Base-by-base conservation (phyloP, 2,797 vertebrate species). In the Lindbergichthys nudifrons region DNA sequence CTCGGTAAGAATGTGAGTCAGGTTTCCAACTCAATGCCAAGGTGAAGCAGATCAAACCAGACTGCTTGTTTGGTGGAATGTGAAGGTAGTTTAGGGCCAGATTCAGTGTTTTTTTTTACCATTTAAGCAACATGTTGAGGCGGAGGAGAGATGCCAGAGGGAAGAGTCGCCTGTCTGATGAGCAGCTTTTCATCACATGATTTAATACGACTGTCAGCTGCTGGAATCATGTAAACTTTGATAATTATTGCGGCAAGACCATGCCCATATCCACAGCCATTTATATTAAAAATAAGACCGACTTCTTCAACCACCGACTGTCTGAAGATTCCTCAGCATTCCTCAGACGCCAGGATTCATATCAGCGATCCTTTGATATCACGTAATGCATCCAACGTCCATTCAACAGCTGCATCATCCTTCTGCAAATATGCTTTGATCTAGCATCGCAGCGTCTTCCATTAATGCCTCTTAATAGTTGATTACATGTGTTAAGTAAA, bases 11-110 rank as follows among this genome's bases (percentile, higher is more conserved):
- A 82, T 76, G 69, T 51, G 85, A 80, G 68, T 84, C 77, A 69
- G 79, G 62, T 83, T 88, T 89, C 70, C 69, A 82, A 18, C 23
- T 18, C 65, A 9, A 3, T 78, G 89, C 79, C 86, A 80, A 81
- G 82, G 64, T 77, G 81, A 46, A 60, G 64, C 74, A 70, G 39
- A 84, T 90, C 80, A 87, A 83, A 86, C 84, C 54, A 63, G 50
- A 54, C 80, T 75, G 75, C 45, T 36, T 11, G 1, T 76, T 73
- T 48, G 46, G 36, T 65, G 84, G 86, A 89, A 91, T 88, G 84
- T 45, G 57, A 68, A 54, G 70, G 58, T 80, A 76, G 88, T 89
- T 87, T 90, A 75, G 65, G 46, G 68, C 18, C 0, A 47, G 53
- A 83, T 61, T 70, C 59, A 15, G 58, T 16, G 13, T 23, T 46